Evolutionary conservation across 2,888 invertebrate genomes (phyloP).

Genomic region (Fissipunctia ypsillon): DNA sequence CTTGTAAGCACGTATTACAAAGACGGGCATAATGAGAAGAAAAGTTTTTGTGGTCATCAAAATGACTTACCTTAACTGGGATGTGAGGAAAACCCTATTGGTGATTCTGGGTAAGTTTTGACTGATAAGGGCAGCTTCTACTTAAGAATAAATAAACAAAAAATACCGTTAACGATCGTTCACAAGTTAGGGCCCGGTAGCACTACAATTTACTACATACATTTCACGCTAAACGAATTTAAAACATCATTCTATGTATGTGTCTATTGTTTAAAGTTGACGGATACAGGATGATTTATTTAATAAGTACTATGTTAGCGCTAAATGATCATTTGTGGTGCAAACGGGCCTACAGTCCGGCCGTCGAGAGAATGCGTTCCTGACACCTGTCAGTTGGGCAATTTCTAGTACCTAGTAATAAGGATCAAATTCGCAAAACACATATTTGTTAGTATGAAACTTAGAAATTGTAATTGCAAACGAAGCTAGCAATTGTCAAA

Average conservation of each 20-base stretch:
- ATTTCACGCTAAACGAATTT: too few species aligned
- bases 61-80: conserved; percentile 14
- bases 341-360: not conserved
- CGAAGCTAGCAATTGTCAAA: not conserved
- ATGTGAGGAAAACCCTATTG: not conserved
- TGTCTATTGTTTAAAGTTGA: not conserved
- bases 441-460: too few species aligned
- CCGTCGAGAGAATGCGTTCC: too few species aligned
- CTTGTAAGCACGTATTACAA: conserved; percentile 2
- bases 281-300: too few species aligned
- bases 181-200: not conserved
- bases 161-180: too few species aligned
- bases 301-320: not conserved
- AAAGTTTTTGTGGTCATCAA: conserved; percentile 11
- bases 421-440: too few species aligned
- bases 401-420: too few species aligned
- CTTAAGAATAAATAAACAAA: too few species aligned
- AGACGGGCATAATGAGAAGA: conserved; percentile 21
- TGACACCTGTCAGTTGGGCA: too few species aligned
- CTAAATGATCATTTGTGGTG: not conserved
- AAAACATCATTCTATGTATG: not conserved
- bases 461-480: not conserved
- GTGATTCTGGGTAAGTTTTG: conserved; percentile 9
- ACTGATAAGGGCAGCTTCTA: not conserved
- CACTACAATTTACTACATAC: not conserved